Evolutionary conservation across 2,113 vertebrate genomes (phyloP), one percentile per base, ranked within the genome.

Genomic region (Callospermophilus lateralis): DNA sequence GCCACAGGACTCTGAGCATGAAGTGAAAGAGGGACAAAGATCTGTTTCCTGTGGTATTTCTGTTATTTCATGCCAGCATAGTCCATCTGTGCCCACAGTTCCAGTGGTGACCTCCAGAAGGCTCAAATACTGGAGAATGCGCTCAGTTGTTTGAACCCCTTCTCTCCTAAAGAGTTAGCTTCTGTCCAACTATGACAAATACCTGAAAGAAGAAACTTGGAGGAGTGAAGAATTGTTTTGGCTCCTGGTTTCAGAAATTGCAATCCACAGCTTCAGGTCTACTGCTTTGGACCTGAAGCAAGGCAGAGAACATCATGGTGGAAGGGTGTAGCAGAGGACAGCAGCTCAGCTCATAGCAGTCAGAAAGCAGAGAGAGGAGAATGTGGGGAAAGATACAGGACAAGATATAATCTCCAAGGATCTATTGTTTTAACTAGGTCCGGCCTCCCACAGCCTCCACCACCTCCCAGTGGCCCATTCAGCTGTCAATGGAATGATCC

Each of bases 81-180:
- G 39, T 28, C 13, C n/a, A 9, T 32, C 30, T 24, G 6, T 16
- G 34, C 6, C 3, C 22, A 16, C 19, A 8, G 28, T 77, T 39
- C 53, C 53, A 22, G 6, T 2, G n/a, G 26, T 11, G 30, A 58
- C 4, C 6, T 32, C 34, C 45, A 26, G 4, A 20, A 32, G 53
- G 28, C 53, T 70, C 51, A 53, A 1, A 45, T 15, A 3, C 48
- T 68, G 1, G 55, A 51, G 32, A 51, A 6, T 1, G 1, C 0
- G 15, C 15, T 10, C 28, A 39, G 22, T 67, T 51, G 16, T 83
- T 28, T 15, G 0, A 51, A 13, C 48, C 3, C 13, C 3, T 51
- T n/a, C 51, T 58, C 39, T 93, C 58, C 81, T 63, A 11, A 24
- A 26, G 24, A 26, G 26, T 63, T 10, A 68, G 5, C 65, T 68